These are phyloP conservation scores for Ophioderma brevispina DNA, from an alignment of 35 echinoderm and acorn worm species.

Conservation along the genomic window DNA sequence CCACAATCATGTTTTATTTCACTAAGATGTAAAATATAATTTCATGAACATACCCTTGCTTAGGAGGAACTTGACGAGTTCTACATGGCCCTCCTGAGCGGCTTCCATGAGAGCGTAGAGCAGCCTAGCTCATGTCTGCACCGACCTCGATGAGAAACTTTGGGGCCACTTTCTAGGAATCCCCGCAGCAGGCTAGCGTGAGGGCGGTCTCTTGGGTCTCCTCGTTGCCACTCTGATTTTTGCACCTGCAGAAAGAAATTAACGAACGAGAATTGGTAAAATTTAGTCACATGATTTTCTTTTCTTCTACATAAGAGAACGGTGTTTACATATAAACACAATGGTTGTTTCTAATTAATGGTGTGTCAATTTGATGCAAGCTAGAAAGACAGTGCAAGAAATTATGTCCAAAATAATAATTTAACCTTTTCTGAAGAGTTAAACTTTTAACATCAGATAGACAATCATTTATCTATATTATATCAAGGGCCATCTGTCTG, in stretches of 20 bases:
- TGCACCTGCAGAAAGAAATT: constrained; percentile 57
- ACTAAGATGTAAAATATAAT: neutral
- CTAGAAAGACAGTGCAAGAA: no score
- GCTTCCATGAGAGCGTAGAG: constrained; percentile 97
- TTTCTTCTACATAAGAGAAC: no score
- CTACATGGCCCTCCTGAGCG: constrained; percentile 90
- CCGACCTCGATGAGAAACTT: constrained; percentile 90
- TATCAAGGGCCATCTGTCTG: no score
- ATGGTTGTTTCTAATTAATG: no score
- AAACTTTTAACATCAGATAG: no score
- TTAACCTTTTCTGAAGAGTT: no score
- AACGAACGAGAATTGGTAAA: neutral
- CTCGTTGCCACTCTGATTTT: constrained; percentile 97
- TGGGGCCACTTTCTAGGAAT: constrained; percentile 91
- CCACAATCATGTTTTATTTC: neutral
- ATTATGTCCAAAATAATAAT: no score
- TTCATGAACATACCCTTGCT: constrained; percentile 71
- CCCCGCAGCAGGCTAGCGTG: constrained; percentile 95
- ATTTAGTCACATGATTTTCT: no score
- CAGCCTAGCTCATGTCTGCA: constrained; percentile 97
- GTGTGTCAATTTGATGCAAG: no score
- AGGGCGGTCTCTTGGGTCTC: constrained; percentile 97
- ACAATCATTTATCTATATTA: no score
- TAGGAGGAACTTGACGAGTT: constrained; percentile 89
- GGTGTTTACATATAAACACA: no score